Percentiles rank a stretch among this genome's conserved stretches.
Evolutionary conservation across 2,888 invertebrate species (phyloP).

Genomic region (Apomyelois bistriatella): DNA sequence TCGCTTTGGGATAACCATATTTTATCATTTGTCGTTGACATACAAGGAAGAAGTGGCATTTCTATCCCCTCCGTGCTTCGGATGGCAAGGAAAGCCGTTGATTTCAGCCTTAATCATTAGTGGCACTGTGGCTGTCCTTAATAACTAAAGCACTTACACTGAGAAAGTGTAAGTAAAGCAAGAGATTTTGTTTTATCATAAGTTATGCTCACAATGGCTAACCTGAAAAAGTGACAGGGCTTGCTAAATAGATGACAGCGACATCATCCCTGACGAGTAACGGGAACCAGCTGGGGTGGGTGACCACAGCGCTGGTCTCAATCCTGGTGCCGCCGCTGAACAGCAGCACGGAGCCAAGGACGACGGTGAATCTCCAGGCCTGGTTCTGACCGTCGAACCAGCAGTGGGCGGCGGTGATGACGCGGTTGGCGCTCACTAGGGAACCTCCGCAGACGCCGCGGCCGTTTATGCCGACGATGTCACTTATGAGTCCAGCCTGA

Average conservation of each 20-base stretch:
- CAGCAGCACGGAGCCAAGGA: slow-evolving; percentile 41
- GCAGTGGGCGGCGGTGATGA: slow-evolving; percentile 58
- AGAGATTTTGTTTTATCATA: too few species aligned
- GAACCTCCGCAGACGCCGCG: slow-evolving; percentile 49
- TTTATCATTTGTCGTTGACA: too few species aligned
- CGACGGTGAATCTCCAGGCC: slow-evolving; percentile 42
- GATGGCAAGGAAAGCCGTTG: too few species aligned
- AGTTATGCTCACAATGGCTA: too few species aligned
- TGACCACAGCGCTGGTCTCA: slow-evolving; percentile 32
- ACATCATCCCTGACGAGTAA: slow-evolving; percentile 41
- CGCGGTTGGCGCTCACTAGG: slow-evolving; percentile 32
- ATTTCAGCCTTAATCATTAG: too few species aligned
- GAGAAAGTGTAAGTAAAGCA: too few species aligned
- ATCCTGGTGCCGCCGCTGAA: slow-evolving; percentile 44
- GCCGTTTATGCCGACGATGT: slow-evolving; percentile 28
- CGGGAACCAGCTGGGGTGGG: slow-evolving; percentile 45
- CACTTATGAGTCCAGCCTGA: slow-evolving; percentile 40
- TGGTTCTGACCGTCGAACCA: slow-evolving; percentile 53
- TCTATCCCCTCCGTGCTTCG: too few species aligned
- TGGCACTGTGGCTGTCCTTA: too few species aligned
- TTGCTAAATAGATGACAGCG: slow-evolving; percentile 40
- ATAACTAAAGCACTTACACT: too few species aligned
- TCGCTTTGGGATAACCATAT: too few species aligned
- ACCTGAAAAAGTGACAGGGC: slow-evolving; percentile 29
- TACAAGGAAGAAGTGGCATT: too few species aligned